These are phyloP conservation scores for Arctia plantaginis DNA, from an alignment of 2,888 invertebrate genomes.

Conservation along the genomic window DNA sequence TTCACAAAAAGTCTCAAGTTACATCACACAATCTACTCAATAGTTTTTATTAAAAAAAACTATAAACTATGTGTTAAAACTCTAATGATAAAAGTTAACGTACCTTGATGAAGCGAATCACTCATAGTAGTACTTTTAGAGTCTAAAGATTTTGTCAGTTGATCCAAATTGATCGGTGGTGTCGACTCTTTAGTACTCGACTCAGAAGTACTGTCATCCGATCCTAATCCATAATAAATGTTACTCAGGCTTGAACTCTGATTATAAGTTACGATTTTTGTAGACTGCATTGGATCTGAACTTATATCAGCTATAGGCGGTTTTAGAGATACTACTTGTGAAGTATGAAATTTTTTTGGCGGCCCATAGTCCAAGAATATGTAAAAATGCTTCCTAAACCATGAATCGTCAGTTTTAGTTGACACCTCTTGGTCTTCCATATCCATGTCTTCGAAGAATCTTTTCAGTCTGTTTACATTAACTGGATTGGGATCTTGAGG, in stretches of 20 bases:
- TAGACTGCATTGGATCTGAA: background rate
- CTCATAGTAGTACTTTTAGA: background rate
- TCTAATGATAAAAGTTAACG: background rate
- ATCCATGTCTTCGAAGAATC: slow-evolving; percentile 66
- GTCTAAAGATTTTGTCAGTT: slow-evolving; percentile 29
- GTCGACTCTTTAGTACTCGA: background rate
- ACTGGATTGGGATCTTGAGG: background rate
- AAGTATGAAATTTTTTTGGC: slow-evolving; percentile 58
- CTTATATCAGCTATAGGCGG: slow-evolving; percentile 39
- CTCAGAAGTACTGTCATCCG: background rate
- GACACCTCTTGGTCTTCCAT: slow-evolving; percentile 72
- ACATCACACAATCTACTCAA: background rate
- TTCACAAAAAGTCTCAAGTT: background rate
- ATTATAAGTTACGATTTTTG: background rate
- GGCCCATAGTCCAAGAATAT: slow-evolving; percentile 67
- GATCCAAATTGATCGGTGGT: slow-evolving; percentile 24
- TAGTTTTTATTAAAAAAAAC: background rate
- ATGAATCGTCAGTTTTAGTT: slow-evolving; percentile 73
- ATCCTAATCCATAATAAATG: background rate
- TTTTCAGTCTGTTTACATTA: slow-evolving; percentile 36
- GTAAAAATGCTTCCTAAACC: slow-evolving; percentile 77
- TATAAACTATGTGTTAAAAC: background rate
- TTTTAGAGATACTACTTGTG: slow-evolving; percentile 68
- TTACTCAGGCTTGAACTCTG: background rate
- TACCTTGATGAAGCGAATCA: background rate